A percentile compares a stretch with the other conserved stretches of the same genome.
Evolutionary conservation across 2,888 invertebrate species (phyloP).

Genomic region (Lottia gigantea): DNA sequence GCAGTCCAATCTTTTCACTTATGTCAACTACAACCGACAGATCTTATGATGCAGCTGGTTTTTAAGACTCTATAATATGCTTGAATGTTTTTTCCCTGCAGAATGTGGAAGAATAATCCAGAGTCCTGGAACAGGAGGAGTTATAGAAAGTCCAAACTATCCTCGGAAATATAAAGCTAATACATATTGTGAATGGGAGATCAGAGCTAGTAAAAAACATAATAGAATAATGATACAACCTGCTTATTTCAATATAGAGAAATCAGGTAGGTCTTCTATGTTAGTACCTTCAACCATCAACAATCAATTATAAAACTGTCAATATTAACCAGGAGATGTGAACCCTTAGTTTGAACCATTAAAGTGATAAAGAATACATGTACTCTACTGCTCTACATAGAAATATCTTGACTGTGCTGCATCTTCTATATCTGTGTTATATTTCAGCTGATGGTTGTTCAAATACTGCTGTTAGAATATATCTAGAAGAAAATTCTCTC

Average conservation of each 20-base stretch:
- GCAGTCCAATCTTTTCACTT: too few species aligned
- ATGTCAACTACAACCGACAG: too few species aligned
- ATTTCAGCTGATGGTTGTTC: slow-evolving; percentile 47
- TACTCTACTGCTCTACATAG: too few species aligned
- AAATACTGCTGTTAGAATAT: slow-evolving; percentile 57
- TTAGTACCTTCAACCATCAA: too few species aligned
- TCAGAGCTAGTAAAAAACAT: slow-evolving; percentile 82
- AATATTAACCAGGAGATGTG: too few species aligned
- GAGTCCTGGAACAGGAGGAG: slow-evolving; percentile 70
- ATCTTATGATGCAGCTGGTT: too few species aligned
- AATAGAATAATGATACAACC: slow-evolving; percentile 92
- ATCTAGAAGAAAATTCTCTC: slow-evolving; percentile 34
- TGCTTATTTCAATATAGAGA: slow-evolving; percentile 89
- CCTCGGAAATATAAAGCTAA: slow-evolving; percentile 84
- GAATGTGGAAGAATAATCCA: slow-evolving; percentile 90
- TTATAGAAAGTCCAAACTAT: slow-evolving; percentile 88
- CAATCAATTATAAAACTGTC: too few species aligned
- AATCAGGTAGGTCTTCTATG: too few species aligned
- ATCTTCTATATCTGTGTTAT: not conserved
- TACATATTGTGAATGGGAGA: slow-evolving; percentile 93
- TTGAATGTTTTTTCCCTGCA: slow-evolving; percentile 51
- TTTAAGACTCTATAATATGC: too few species aligned
- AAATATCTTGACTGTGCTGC: too few species aligned
- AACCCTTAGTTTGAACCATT: too few species aligned
- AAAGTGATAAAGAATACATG: too few species aligned